Evolutionary conservation across 2,888 invertebrate genomes (phyloP).

Genomic region (Agonopterix alstromeriana): DNA sequence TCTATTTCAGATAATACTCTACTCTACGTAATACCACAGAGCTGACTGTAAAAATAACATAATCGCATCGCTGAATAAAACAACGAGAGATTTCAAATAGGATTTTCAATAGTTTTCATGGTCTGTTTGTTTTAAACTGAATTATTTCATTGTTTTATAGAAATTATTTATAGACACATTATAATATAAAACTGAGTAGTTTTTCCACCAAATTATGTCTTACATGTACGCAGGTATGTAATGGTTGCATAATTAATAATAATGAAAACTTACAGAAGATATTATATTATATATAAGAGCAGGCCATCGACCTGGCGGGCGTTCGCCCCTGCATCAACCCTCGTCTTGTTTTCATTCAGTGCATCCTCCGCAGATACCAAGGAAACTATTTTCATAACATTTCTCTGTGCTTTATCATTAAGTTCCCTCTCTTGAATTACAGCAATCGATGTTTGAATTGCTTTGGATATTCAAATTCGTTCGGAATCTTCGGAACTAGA

Average conservation of each 20-base stretch:
- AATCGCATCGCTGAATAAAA: constrained; percentile 12
- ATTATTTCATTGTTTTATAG: no score
- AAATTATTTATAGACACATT: no score
- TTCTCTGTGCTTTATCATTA: constrained; percentile 31
- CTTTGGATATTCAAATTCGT: constrained; percentile 33
- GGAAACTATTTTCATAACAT: constrained; percentile 44
- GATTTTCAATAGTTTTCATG: not conserved
- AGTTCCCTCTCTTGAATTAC: constrained; percentile 31
- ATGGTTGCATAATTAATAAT: not conserved
- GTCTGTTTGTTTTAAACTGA: not conserved
- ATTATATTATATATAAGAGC: not conserved
- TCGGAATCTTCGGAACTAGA: constrained; percentile 11
- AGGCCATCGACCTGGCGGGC: constrained; percentile 16
- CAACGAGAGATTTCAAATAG: not conserved
- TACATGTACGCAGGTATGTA: no score
- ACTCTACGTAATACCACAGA: constrained; percentile 47
- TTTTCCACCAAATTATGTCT: no score
- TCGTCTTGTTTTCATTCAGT: constrained; percentile 19
- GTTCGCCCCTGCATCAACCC: constrained; percentile 16
- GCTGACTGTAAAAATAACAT: constrained; percentile 34
- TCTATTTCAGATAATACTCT: constrained; percentile 49
- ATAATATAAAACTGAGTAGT: no score
- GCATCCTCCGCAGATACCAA: constrained; percentile 16
- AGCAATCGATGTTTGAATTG: constrained; percentile 30
- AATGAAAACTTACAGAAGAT: not conserved